These are phyloP conservation scores for Odontomyia ornata DNA, from an alignment of 2,888 invertebrate species.

Conservation along the genomic window DNA sequence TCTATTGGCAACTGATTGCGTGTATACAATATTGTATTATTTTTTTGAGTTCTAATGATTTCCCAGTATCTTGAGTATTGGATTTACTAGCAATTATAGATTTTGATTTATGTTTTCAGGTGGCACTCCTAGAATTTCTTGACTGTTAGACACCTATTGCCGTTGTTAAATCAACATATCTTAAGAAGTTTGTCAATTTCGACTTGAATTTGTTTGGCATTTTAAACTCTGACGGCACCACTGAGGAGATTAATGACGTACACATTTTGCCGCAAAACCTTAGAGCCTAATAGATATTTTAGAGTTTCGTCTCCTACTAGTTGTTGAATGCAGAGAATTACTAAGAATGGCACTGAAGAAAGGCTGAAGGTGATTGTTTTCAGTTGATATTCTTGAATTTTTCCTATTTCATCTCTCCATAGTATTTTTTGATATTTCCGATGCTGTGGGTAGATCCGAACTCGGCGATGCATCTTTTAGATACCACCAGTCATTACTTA, in stretches of 20 bases:
- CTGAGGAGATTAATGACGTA: too few species aligned
- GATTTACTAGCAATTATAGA: not conserved
- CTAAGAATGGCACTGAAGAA: constrained; percentile 14
- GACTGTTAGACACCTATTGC: too few species aligned
- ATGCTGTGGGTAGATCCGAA: not conserved
- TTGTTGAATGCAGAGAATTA: constrained; percentile 29
- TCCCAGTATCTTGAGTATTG: not conserved
- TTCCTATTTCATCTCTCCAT: too few species aligned
- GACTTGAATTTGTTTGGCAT: not conserved
- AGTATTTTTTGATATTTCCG: too few species aligned
- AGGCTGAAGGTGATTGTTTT: too few species aligned
- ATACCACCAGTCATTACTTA: not conserved
- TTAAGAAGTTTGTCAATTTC: too few species aligned
- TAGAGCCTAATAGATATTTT: constrained; percentile 22
- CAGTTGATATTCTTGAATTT: too few species aligned
- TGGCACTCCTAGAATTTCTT: not conserved
- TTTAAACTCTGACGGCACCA: not conserved
- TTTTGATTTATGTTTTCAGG: not conserved
- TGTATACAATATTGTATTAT: not conserved
- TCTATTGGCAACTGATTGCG: not conserved
- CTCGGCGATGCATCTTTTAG: constrained; percentile 8
- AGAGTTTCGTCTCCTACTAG: constrained; percentile 50
- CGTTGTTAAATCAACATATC: too few species aligned
- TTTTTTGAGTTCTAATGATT: not conserved
- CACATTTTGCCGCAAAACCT: too few species aligned